Base-by-base conservation (phyloP, 2,888 invertebrate genomes). In the Cheilosia impressa region DNA sequence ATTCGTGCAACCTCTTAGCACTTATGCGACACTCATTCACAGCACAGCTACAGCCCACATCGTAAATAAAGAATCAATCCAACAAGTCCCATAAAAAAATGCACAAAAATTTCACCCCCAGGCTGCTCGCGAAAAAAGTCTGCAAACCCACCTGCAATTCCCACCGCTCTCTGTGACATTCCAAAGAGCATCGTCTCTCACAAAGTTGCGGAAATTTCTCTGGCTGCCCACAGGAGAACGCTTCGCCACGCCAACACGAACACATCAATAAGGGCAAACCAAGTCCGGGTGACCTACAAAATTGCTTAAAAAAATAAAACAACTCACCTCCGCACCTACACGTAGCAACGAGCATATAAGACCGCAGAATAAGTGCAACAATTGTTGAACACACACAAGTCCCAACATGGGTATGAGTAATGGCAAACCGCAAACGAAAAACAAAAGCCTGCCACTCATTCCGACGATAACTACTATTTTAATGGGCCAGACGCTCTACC, bases 261-360 rank as follows among this genome's bases (percentile, higher is more conserved):
- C 52, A 22, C 63, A 45, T 19, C 38, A 38, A 34, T 34, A 38
- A 69, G 69, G 58, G 50, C 58, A 82, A 27, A 45, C 15, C 53
- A 60, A 58, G 66, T 77, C 77, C 82, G 82, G 71, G 71, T 82
- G 65, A 82, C 82, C 82, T 27, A 71, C 65, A 76, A 65, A 45
- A 24, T 15, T 17, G 31, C 4, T 19, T 17, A 10, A 41, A 66
- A 80, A 68, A 55, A 43, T 47, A 60, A 50, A 31, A 57, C 22
- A 6, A 15, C 53, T 52, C 22, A 53, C 27, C 34, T 73, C 15
- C 31, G 17, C 45, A 17, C 52, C 13, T 1, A 19, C 13, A 27
- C 55, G 50, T 4, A 47, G 47, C 27, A 27, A 27, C 10, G 27
- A 45, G 45, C 47, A 52, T 22, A 38, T 24, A 15, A 57, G 5